A percentile compares a stretch with the other conserved stretches of the same genome.
Conservation (phyloP, 1,140 invertebrate genomes). For the Solenopsis invicta region DNA sequence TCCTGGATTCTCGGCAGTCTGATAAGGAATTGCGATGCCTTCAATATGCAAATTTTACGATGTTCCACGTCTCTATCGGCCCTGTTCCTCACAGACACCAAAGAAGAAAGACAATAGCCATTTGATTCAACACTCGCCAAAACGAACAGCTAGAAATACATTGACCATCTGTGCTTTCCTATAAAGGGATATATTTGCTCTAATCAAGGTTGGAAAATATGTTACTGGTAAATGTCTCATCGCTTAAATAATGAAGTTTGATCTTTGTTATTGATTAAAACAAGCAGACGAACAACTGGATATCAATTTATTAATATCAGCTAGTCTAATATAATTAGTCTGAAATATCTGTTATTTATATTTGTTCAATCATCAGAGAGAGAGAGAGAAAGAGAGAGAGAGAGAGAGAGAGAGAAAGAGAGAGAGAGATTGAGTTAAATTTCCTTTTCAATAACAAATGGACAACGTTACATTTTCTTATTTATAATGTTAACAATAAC, state of each 20-base stretch:
- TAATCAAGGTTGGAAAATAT: no score
- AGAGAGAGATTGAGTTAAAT: no score
- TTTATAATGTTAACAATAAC: no score
- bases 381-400: no score
- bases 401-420: no score
- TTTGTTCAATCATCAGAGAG: conserved; percentile 3
- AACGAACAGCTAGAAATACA: not conserved
- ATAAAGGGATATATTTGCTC: not conserved
- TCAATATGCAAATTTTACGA: conserved; percentile 70
- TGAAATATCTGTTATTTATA: not conserved
- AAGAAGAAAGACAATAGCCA: not conserved
- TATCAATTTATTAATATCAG: not conserved
- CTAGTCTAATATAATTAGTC: not conserved
- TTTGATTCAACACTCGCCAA: not conserved
- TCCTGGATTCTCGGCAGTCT: conserved; percentile 58
- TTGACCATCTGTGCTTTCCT: not conserved
- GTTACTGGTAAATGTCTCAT: not conserved
- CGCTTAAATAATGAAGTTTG: not conserved
- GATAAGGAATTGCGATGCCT: conserved; percentile 63
- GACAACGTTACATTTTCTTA: no score
- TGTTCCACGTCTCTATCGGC: conserved; percentile 23
- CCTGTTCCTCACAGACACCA: conserved; percentile 13
- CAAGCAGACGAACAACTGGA: not conserved
- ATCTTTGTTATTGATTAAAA: not conserved
- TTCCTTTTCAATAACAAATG: no score